Evolutionary conservation across 2,888 invertebrate species (phyloP).

Genomic region (Trichopoda pennipes): DNA sequence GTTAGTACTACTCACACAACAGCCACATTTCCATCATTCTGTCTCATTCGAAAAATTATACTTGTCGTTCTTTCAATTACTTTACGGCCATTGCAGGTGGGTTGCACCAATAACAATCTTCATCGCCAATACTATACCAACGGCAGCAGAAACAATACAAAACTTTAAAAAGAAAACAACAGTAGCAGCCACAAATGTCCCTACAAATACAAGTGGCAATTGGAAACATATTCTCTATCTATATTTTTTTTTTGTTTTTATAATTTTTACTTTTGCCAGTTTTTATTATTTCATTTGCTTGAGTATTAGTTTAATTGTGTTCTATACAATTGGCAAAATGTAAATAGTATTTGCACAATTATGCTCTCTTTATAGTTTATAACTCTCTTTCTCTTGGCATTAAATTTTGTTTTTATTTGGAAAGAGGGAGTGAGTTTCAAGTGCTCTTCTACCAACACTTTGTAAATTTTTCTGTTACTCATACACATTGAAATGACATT

Average conservation of each 20-base stretch:
- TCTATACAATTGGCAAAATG: slow-evolving; percentile 45
- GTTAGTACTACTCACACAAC: slow-evolving; percentile 57
- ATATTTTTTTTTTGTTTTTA: slow-evolving; percentile 37
- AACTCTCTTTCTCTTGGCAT: slow-evolving; percentile 34
- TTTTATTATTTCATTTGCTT: slow-evolving; percentile 49
- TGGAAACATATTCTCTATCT: slow-evolving; percentile 25
- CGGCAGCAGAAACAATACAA: slow-evolving; percentile 42
- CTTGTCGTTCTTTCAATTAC: slow-evolving; percentile 61
- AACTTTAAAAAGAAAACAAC: slow-evolving; percentile 33
- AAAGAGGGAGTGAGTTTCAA: slow-evolving; percentile 35
- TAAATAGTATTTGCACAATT: slow-evolving; percentile 22
- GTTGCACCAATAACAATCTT: slow-evolving; percentile 78
- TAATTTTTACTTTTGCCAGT: background rate
- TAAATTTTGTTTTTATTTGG: slow-evolving; percentile 60
- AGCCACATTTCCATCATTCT: slow-evolving; percentile 52
- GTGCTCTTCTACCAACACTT: slow-evolving; percentile 26
- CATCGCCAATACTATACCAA: slow-evolving; percentile 27
- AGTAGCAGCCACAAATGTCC: slow-evolving; percentile 53
- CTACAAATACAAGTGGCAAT: slow-evolving; percentile 25
- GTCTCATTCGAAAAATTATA: slow-evolving; percentile 62
- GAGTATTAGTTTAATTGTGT: slow-evolving; percentile 65
- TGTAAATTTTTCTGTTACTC: slow-evolving; percentile 25
- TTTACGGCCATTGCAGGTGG: slow-evolving; percentile 75
- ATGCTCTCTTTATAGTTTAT: slow-evolving; percentile 7
- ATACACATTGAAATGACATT: slow-evolving; percentile 75